Evolutionary conservation across 1,140 invertebrate species (phyloP).

Genomic region (Rhopalosiphum maidis): DNA sequence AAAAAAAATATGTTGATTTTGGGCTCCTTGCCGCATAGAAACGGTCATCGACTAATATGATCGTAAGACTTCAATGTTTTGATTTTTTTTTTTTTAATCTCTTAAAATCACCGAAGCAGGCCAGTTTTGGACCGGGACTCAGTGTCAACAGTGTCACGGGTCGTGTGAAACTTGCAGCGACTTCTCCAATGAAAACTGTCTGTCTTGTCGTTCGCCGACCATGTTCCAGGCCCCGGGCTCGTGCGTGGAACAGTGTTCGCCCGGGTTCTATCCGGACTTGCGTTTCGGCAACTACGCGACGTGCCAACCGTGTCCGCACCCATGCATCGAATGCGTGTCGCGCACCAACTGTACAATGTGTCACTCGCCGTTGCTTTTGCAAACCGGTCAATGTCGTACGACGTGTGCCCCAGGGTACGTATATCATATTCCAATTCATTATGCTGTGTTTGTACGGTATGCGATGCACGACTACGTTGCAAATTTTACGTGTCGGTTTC

Average conservation of each 20-base stretch:
- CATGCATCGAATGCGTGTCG: constrained; percentile 78
- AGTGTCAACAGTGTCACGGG: constrained; percentile 76
- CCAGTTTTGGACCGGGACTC: constrained; percentile 75
- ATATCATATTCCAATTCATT: not conserved
- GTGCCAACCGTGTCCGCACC: constrained; percentile 78
- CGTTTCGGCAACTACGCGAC: constrained; percentile 63
- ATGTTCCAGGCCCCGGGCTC: constrained; percentile 70
- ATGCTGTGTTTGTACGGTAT: no score
- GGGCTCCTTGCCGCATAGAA: no score
- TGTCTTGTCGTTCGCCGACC: constrained; percentile 72
- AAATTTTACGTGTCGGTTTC: not conserved
- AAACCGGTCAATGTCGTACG: constrained; percentile 79
- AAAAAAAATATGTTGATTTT: not conserved
- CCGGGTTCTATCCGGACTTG: constrained; percentile 69
- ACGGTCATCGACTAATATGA: not conserved
- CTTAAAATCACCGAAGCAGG: constrained; percentile 63
- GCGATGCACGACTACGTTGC: not conserved
- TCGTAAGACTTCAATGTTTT: not conserved
- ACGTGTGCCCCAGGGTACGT: constrained; percentile 68
- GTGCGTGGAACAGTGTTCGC: constrained; percentile 76
- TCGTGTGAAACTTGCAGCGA: constrained; percentile 65
- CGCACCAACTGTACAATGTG: constrained; percentile 81
- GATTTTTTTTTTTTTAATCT: not conserved
- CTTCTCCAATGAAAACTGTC: constrained; percentile 66
- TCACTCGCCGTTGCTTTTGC: constrained; percentile 71